phyloP scores from a whole-genome alignment of 2,888 invertebrate genomes.

The Molanna angustata region DNA sequence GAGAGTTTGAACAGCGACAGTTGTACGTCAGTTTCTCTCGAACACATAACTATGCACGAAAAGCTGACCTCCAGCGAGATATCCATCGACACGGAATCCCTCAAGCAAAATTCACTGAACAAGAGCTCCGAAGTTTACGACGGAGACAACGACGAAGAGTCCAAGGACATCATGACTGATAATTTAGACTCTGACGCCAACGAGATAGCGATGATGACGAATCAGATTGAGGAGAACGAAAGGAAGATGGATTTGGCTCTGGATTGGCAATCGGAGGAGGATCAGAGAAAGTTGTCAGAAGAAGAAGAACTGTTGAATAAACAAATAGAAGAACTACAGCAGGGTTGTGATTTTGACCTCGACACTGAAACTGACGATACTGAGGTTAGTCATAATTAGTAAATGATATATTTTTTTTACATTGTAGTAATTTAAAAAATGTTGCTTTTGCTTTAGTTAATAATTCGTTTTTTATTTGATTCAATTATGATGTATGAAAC shows the following conservation, averaged over 20 bases:
- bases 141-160: constrained; percentile 25
- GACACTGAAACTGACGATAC: constrained; percentile 83
- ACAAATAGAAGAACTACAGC: constrained; percentile 72
- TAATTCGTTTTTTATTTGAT: too few species aligned
- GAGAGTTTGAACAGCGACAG: constrained; percentile 32
- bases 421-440: too few species aligned
- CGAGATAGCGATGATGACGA: constrained; percentile 54
- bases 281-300: constrained; percentile 69
- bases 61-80: constrained; percentile 29
- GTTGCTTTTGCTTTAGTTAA: too few species aligned
- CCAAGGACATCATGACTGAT: constrained; percentile 22
- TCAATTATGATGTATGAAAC: too few species aligned
- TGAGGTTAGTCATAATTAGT: constrained; percentile 47
- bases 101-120: constrained; percentile 14
- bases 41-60: constrained; percentile 24
- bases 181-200: constrained; percentile 30
- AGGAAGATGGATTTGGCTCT: constrained; percentile 59
- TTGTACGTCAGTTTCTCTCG: constrained; percentile 27
- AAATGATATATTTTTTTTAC: too few species aligned
- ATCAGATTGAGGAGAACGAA: constrained; percentile 54
- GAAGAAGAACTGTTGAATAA: constrained; percentile 74
- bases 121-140: constrained; percentile 22
- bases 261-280: constrained; percentile 67
- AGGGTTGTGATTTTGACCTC: constrained; percentile 69
- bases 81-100: constrained; percentile 26